These are phyloP conservation scores for Dolichoris vasculosae DNA, from an alignment of 1,140 invertebrate genomes.

Conservation along the genomic window DNA sequence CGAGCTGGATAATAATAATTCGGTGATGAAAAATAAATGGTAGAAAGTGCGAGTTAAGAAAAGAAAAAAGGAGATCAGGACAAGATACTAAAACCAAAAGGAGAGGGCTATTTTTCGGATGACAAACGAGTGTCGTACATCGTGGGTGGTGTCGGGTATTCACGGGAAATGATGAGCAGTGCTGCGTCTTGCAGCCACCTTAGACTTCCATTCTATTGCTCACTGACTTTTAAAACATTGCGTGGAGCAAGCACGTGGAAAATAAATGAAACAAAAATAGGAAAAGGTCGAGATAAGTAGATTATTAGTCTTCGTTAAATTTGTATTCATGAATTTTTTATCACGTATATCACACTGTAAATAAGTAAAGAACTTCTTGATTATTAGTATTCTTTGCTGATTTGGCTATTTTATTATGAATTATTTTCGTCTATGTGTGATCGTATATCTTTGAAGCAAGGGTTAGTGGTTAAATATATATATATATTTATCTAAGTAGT, in stretches of 20 bases:
- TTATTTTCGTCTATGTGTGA: not conserved
- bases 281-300: no score
- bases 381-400: no score
- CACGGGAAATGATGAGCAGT: conserved; percentile 73
- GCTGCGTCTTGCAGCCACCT: conserved; percentile 69
- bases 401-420: not conserved
- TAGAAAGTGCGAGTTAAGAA: not conserved
- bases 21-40: conserved; percentile 22
- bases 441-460: not conserved
- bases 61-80: not conserved
- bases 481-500: not conserved
- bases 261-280: not conserved
- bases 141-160: conserved; percentile 72
- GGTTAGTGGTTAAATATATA: not conserved
- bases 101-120: conserved; percentile 72
- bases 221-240: conserved; percentile 51
- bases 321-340: no score
- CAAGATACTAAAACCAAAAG: conserved; percentile 34
- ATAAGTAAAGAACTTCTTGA: no score
- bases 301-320: no score
- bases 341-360: no score
- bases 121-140: conserved; percentile 73
- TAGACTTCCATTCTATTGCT: not conserved
- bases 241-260: not conserved
- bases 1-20: conserved; percentile 21